Percentiles rank a stretch among this genome's conserved stretches.
Evolutionary conservation across 2,888 invertebrate genomes (phyloP).

Genomic region (Thelaira solivaga): DNA sequence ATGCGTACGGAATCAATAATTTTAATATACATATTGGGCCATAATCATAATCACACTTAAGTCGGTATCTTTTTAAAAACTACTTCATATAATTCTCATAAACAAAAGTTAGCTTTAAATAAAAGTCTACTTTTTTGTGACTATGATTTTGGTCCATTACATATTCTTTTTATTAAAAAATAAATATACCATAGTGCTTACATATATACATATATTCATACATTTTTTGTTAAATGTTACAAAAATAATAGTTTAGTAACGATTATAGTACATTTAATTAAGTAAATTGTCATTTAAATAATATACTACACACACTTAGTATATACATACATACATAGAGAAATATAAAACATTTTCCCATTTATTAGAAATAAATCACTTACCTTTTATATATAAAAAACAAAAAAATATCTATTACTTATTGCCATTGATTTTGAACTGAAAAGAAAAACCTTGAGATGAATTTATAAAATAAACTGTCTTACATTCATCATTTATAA

Average conservation of each 20-base stretch:
- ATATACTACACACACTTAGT: conserved; percentile 20
- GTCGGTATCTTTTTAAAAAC: too few relatives aligned
- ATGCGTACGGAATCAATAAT: conserved; percentile 8
- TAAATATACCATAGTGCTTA: neutral
- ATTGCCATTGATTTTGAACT: too few relatives aligned
- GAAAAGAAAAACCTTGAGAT: too few relatives aligned
- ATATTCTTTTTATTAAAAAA: neutral
- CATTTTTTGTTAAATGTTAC: neutral
- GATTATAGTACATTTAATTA: neutral
- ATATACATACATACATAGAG: conserved; percentile 23
- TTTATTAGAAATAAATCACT: conserved; percentile 35
- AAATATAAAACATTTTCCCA: conserved; percentile 29
- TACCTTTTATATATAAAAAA: conserved; percentile 22
- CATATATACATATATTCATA: neutral
- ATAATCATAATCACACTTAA: too few relatives aligned
- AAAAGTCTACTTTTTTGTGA: too few relatives aligned
- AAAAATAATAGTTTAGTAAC: neutral
- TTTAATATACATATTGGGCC: conserved; percentile 20
- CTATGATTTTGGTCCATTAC: too few relatives aligned
- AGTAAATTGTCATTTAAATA: conserved; percentile 3
- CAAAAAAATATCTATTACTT: neutral
- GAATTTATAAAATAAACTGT: too few relatives aligned
- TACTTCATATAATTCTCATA: too few relatives aligned
- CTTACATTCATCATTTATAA: too few relatives aligned
- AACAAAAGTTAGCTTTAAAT: too few relatives aligned